Evolutionary conservation across 1,140 invertebrate species (phyloP), one percentile per base, ranked within the genome.

Genomic region (Patella vulgata): DNA sequence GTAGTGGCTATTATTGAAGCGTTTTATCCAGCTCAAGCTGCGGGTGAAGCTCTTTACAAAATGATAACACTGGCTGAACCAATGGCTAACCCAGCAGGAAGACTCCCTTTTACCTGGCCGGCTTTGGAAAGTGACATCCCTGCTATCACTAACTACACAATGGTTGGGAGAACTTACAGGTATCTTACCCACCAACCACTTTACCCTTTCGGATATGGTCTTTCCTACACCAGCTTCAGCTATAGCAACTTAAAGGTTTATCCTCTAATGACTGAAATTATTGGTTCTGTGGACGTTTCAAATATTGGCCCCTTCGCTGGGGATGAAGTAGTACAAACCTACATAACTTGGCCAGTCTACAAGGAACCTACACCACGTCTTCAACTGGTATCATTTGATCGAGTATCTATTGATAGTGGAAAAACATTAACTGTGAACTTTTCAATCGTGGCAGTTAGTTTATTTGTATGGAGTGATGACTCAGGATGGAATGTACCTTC

Each of bases 181-280:
- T 80, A 79, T 59, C 75, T 75, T 55, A 51, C 31, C 19, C 66
- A 64, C 9, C 33, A 67, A n/a, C 73, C 73, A 5, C 30, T 71
- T 14, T 80, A 70, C 62, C 75, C 77, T 9, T 80, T 78, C 65
- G 78, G 78, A 4, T 80, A 77, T 64, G 78, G 78, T n/a, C 36
- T 80, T 19, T 74, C 75, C 30, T 80, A 78, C 48, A 70, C 71
- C 14, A 67, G 39, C 17, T 80, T 79, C 59, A 42, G 40, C 12
- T 80, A 78, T 43, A 59, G 30, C 3, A 39, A 71, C n/a, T 31
- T 78, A 1, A 25, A 36, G 25, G 40, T 72, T 9, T n/a, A n/a
- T n/a, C n/a, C n/a, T n/a, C n/a, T n/a, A n/a, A 40, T 46, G 9
- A 60, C 66, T 23, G 52, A 50, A 44, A 47, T 75, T 1, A 53